Percentiles rank a stretch among this genome's conserved stretches.
Conservation (phyloP, 1,140 invertebrate genomes). For the Drosophila sp. region DNA sequence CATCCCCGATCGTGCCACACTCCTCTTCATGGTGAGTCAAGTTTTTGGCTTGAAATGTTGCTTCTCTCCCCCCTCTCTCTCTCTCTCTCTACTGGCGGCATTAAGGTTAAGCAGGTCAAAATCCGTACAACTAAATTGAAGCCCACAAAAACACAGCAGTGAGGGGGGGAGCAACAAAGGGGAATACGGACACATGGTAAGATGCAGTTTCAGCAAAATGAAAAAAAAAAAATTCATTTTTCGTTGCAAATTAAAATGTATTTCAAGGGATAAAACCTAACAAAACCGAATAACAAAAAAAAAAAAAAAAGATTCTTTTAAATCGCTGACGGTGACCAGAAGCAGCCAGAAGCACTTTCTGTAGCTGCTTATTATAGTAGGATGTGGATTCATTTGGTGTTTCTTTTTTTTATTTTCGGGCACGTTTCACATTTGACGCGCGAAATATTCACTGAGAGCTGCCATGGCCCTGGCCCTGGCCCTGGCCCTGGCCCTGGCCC, state of each 20-base stretch:
- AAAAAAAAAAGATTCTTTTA: conserved; percentile 32
- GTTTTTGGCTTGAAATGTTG: conserved; percentile 7
- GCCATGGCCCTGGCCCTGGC: conserved; percentile 13
- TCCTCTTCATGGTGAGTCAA: neutral
- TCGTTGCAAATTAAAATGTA: conserved; percentile 75
- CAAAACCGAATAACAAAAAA: conserved; percentile 1
- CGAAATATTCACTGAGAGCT: conserved; percentile 39
- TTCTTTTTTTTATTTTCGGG: conserved; percentile 25
- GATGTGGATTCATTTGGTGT: conserved; percentile 53
- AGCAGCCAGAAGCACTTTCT: conserved; percentile 80
- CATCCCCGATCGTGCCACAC: neutral
- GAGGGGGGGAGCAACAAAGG: neutral
- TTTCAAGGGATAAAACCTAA: conserved; percentile 34
- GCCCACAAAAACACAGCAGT: conserved; percentile 74
- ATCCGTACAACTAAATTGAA: conserved; percentile 81
- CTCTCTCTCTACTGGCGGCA: conserved; percentile 37
- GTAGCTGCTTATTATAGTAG: conserved; percentile 74
- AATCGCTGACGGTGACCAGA: conserved; percentile 62
- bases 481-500: conserved; percentile 15
- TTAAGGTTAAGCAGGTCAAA: conserved; percentile 81
- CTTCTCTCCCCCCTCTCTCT: conserved; percentile 19
- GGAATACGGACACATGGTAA: neutral
- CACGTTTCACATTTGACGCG: conserved; percentile 75
- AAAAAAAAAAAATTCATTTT: conserved; percentile 45
- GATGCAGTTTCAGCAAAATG: conserved; percentile 22